Base-by-base conservation (phyloP, 2,888 invertebrate species). In the Epiblema foenella region DNA sequence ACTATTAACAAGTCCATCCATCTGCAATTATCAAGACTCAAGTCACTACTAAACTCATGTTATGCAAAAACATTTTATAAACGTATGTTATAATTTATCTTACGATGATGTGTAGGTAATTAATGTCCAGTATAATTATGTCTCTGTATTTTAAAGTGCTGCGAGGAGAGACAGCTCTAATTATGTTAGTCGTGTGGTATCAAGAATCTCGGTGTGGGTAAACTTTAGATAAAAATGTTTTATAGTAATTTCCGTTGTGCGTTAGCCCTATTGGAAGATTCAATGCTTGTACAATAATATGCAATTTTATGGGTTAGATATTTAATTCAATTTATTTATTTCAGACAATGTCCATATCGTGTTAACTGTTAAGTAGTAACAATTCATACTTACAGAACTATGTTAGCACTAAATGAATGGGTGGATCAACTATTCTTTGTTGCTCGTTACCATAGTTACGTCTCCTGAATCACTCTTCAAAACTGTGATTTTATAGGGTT, bases 191-290 rank as follows among this genome's bases (percentile, higher is more conserved):
- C 12, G 1, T 0, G 12, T 18, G 37, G 37, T 60, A 49, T 54
- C 60, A 18, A 24, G 60, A 60, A 62, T 69, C 63, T 57, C 24
- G 56, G 59, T 46, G 56, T 62, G 62, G 59, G 71, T 67, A 71
- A 67, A 71, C 67, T 39, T 65, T 24, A 57, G 66, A 71, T 71
- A 71, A 71, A 62, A 56, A 51, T 71, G 66, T 62, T 71, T 71
- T 71, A 67, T 24, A 29, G 54, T 51, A 51, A 67, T 56, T 67
- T 71, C 71, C 66, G 54, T 39, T 20, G 20, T 62, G 15, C 59
- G 70, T 66, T 46, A 52, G 15, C 46, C 2, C 15, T 33, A 56
- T 60, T 60, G 65, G 10, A 10, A 51, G 58, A 39, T 24, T 39
- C 18, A 58, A n/a, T 60, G 37, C 37, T 69, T 69, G 64, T 59